Base-by-base conservation (phyloP, 2,888 invertebrate species). In the Diaphora mendica region DNA sequence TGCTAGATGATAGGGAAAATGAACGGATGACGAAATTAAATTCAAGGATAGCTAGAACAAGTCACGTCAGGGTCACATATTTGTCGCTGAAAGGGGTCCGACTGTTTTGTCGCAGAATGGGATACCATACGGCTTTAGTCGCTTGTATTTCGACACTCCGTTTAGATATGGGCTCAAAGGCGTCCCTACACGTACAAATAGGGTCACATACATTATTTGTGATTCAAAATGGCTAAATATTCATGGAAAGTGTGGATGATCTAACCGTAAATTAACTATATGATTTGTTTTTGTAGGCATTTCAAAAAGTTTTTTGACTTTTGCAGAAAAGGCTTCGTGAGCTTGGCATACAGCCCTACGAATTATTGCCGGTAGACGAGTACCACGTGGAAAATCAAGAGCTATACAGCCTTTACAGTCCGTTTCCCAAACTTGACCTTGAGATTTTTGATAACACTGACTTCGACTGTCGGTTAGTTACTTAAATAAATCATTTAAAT, bases 371-470 rank as follows among this genome's bases (percentile, higher is more conserved):
- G 8, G 26, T 66, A 8, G 59, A 64, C 20, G 71, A 66, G 59
- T 55, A 17, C 51, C 55, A 33, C 15, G 42, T 65, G 26, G 20
- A 65, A 3, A 35, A 7, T 42, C 39, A 62, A 8, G 65, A 71
- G 39, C 23, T 35, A 2, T 71, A 65, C 72, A 91, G 89, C 3
- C 84, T 94, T 0, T 90, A 92, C 83, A 93, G 92, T 68, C 88
- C 89, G 0, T 93, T 88, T 75, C 94, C 94, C 0, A 92, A 92
- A 73, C 83, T 95, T 35, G 92, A 92, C 13, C 79, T 95, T 59
- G 92, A 94, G 72, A 88, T 92, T 65, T 95, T 94, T 70, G 95
- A 95, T 77, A 94, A 95, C 75, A 93, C 92, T 0, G 94, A 95
- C 55, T 94, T 91, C 74, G 95, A 95, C 74, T 92, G 93, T 81